phyloP scores from a whole-genome alignment of 2,113 vertebrate genomes.

The Accipiter virgatus region DNA sequence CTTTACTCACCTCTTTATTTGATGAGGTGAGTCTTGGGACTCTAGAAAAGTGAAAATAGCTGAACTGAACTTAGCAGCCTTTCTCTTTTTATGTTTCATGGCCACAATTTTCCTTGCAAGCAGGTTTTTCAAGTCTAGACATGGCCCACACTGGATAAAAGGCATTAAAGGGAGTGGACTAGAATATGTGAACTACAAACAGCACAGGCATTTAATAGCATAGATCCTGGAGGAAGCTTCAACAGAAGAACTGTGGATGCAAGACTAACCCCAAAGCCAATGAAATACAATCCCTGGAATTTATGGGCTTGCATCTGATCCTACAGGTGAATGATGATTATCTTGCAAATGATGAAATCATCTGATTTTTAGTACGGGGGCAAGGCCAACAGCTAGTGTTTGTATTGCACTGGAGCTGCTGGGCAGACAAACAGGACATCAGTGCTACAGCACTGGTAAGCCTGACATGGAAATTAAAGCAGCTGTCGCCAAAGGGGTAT shows the following conservation, averaged over 20 bases:
- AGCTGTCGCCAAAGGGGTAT: background rate
- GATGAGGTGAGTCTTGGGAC: background rate
- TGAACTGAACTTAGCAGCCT: background rate
- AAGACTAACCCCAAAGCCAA: background rate
- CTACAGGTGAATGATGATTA: background rate
- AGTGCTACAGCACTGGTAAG: background rate
- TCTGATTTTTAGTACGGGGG: background rate
- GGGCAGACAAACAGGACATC: background rate
- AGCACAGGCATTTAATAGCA: background rate
- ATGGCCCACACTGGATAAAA: background rate
- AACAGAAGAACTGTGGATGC: background rate
- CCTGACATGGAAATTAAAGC: background rate
- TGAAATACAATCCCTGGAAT: background rate
- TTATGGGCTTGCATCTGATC: background rate
- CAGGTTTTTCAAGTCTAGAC: conserved; percentile 11
- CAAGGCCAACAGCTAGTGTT: background rate
- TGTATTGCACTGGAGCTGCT: background rate
- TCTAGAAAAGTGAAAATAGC: background rate
- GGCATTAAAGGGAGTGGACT: background rate
- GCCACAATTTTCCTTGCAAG: background rate
- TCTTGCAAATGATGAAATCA: background rate
- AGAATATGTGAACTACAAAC: background rate
- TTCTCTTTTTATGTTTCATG: background rate
- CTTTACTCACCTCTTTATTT: background rate
- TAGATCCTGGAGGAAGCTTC: background rate